Conservation (phyloP, 2,888 invertebrate genomes). For the Encarsia formosa region DNA sequence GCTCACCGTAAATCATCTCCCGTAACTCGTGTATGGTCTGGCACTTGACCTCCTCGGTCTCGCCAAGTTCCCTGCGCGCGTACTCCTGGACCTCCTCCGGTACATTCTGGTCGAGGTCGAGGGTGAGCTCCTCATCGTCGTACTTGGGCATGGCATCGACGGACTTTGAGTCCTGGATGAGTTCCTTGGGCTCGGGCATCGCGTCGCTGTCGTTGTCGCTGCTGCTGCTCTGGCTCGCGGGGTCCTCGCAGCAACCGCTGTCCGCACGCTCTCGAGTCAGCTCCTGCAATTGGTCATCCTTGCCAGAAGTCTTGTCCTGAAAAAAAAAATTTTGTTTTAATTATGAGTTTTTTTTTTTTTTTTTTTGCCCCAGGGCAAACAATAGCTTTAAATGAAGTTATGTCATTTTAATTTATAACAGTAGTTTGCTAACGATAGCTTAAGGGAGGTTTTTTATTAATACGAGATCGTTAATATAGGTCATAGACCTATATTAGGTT, state of each 20-base stretch:
- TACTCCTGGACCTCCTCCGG: conserved; percentile 65
- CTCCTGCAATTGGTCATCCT: not conserved
- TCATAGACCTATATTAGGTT: too few relatives aligned
- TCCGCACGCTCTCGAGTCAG: conserved; percentile 7
- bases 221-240: not conserved
- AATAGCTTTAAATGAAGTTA: too few relatives aligned
- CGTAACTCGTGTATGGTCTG: conserved; percentile 69
- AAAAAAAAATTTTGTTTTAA: too few relatives aligned
- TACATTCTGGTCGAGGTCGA: conserved; percentile 63
- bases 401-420: too few relatives aligned
- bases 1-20: conserved; percentile 70
- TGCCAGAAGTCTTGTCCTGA: not conserved
- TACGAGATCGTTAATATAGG: too few relatives aligned
- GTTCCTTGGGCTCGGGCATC: not conserved
- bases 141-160: conserved; percentile 30
- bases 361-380: too few relatives aligned
- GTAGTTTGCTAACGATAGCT: too few relatives aligned
- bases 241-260: conserved; percentile 18
- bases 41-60: conserved; percentile 66
- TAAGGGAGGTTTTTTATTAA: too few relatives aligned
- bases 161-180: not conserved
- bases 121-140: conserved; percentile 51
- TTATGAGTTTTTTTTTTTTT: too few relatives aligned
- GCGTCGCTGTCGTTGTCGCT: not conserved
- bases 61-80: conserved; percentile 65